A percentile compares a stretch with the other conserved stretches of the same genome.
These are phyloP conservation scores for Brachionus rubens DNA, from an alignment of 1,140 invertebrate genomes.

Conservation along the genomic window DNA sequence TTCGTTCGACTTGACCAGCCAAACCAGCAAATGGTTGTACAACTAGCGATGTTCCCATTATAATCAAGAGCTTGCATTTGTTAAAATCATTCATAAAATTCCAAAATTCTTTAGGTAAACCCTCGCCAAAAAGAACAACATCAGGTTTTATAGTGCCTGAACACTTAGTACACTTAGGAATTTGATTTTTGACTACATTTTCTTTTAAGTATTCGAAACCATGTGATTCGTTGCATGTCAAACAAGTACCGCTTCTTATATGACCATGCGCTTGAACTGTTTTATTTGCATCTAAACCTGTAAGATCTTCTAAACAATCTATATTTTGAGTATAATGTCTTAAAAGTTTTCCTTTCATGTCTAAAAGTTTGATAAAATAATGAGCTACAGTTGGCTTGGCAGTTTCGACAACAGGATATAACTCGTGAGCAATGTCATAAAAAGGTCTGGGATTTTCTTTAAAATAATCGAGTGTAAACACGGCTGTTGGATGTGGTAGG, in stretches of 20 bases:
- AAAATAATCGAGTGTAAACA: constrained; percentile 36
- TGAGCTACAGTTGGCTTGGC: constrained; percentile 62
- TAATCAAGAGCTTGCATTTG: constrained; percentile 56
- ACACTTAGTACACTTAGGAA: constrained; percentile 46
- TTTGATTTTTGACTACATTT: constrained; percentile 34
- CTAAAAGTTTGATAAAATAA: constrained; percentile 46
- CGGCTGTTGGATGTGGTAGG: constrained; percentile 5
- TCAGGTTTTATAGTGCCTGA: constrained; percentile 60
- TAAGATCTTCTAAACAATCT: constrained; percentile 81
- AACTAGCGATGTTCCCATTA: constrained; percentile 61
- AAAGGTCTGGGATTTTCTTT: constrained; percentile 29
- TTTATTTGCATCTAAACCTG: constrained; percentile 78
- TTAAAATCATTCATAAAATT: constrained; percentile 58
- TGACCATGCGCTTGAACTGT: constrained; percentile 90
- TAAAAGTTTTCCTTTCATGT: constrained; percentile 26
- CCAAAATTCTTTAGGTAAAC: constrained; percentile 58
- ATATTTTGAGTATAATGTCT: constrained; percentile 71
- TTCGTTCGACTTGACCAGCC: constrained; percentile 54
- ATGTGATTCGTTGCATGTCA: constrained; percentile 3
- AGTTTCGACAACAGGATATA: constrained; percentile 73
- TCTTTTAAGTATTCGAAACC: constrained; percentile 23
- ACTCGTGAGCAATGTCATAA: constrained; percentile 76
- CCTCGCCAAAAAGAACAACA: constrained; percentile 62
- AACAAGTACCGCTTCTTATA: constrained; percentile 61
- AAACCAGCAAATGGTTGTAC: constrained; percentile 61